Percentiles rank a stretch among this genome's conserved stretches.
phyloP scores from a whole-genome alignment of 2,888 invertebrate species.

The Cancer borealis region DNA sequence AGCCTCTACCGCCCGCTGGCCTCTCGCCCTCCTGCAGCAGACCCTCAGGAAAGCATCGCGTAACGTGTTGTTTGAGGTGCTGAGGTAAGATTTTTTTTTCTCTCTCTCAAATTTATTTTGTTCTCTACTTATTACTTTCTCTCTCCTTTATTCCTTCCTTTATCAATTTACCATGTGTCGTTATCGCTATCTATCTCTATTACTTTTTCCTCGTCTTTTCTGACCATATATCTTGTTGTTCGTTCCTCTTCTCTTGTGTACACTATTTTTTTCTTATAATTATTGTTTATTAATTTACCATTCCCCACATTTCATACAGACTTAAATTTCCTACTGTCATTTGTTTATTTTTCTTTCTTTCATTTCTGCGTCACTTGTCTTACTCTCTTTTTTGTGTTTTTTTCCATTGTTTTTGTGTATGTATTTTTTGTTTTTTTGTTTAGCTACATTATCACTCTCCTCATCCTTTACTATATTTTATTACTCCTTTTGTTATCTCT shows the following conservation, averaged over 20 bases:
- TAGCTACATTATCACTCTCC: no score
- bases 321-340: not conserved
- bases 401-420: no score
- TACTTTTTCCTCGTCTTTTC: not conserved
- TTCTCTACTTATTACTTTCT: not conserved
- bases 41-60: conserved; percentile 16
- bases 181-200: not conserved
- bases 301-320: no score
- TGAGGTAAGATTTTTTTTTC: conserved; percentile 25
- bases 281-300: not conserved
- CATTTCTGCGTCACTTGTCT: not conserved
- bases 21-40: conserved; percentile 38
- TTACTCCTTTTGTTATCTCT: no score
- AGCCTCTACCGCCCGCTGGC: conserved; percentile 23
- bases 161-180: not conserved
- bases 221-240: not conserved
- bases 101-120: not conserved
- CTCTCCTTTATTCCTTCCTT: not conserved
- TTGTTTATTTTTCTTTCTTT: not conserved
- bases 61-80: conserved; percentile 34
- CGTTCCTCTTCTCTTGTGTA: not conserved
- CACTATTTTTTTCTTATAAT: not conserved
- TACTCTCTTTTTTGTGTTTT: not conserved
- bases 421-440: no score
- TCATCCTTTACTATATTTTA: no score